Conservation (phyloP, 2,113 vertebrate genomes). For the Xiphophorus maculatus region DNA sequence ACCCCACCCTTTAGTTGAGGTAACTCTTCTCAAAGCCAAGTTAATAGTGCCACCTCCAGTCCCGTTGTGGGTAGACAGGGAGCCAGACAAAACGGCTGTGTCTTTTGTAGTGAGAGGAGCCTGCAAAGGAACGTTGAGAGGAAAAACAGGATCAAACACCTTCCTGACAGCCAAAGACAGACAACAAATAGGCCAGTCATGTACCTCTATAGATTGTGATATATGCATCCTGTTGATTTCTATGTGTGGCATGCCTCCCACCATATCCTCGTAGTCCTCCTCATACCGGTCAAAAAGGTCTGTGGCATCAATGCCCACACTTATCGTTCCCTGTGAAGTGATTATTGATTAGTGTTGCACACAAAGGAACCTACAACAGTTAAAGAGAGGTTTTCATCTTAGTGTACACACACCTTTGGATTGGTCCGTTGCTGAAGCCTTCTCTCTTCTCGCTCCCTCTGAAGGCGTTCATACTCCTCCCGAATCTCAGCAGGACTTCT, state of each 20-base stretch:
- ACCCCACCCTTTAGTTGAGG: constrained; percentile 94
- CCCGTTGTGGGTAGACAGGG: constrained; percentile 96
- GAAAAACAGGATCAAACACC: background rate
- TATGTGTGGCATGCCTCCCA: constrained; percentile 87
- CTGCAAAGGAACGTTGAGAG: constrained; percentile 65
- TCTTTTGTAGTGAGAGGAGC: constrained; percentile 94
- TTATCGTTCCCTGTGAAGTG: constrained; percentile 89
- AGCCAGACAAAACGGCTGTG: constrained; percentile 95
- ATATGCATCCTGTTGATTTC: constrained; percentile 99
- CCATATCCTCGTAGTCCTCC: constrained; percentile 91
- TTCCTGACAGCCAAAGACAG: background rate
- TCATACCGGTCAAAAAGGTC: constrained; percentile 98
- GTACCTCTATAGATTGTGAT: constrained; percentile 98
- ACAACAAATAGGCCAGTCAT: background rate
- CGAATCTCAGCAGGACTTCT: constrained; percentile 94
- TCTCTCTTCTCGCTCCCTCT: constrained; percentile 93
- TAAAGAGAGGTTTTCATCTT: constrained; percentile 6
- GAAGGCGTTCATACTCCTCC: constrained; percentile 95
- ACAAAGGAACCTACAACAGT: background rate
- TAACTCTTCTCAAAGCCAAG: constrained; percentile 89
- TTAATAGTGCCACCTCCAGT: constrained; percentile 96
- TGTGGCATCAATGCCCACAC: constrained; percentile 95
- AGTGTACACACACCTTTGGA: constrained; percentile 86
- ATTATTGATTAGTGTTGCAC: background rate
- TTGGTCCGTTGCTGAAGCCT: constrained; percentile 96